Conservation (phyloP, 2,888 invertebrate species). For the Hyppa rectilinea region DNA sequence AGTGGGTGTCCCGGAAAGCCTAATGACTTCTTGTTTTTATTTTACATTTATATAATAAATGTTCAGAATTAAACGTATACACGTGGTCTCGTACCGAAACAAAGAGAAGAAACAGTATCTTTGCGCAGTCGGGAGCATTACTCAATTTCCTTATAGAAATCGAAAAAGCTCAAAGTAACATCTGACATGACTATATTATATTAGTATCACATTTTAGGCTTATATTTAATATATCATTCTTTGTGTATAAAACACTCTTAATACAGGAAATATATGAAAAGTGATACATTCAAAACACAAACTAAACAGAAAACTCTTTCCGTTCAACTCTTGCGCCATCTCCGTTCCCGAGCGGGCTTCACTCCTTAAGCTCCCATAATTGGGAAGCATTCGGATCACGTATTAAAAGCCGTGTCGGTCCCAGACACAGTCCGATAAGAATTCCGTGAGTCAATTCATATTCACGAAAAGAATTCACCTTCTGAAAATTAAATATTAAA, state of each 20-base stretch:
- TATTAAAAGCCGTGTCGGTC: slow-evolving; percentile 84
- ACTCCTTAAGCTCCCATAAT: slow-evolving; percentile 79
- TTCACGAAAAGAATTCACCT: slow-evolving; percentile 76
- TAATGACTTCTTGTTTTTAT: too few species aligned
- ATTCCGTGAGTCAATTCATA: slow-evolving; percentile 81
- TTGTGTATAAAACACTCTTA: too few species aligned
- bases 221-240: too few species aligned
- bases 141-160: background rate
- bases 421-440: slow-evolving; percentile 83
- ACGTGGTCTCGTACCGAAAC: too few species aligned
- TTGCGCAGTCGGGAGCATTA: background rate
- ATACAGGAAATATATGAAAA: too few species aligned
- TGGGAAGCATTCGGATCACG: slow-evolving; percentile 85
- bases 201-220: background rate
- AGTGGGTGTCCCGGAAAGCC: too few species aligned
- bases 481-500: slow-evolving; percentile 71
- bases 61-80: too few species aligned
- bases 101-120: too few species aligned
- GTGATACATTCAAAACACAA: too few species aligned
- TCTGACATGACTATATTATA: background rate
- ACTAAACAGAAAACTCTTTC: slow-evolving; percentile 1
- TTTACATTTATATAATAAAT: too few species aligned
- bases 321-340: slow-evolving; percentile 51
- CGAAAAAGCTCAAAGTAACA: background rate
- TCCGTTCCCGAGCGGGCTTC: slow-evolving; percentile 61